These are phyloP conservation scores for Cyanoderma ruficeps DNA, from an alignment of 2,113 vertebrate genomes.

Conservation along the genomic window DNA sequence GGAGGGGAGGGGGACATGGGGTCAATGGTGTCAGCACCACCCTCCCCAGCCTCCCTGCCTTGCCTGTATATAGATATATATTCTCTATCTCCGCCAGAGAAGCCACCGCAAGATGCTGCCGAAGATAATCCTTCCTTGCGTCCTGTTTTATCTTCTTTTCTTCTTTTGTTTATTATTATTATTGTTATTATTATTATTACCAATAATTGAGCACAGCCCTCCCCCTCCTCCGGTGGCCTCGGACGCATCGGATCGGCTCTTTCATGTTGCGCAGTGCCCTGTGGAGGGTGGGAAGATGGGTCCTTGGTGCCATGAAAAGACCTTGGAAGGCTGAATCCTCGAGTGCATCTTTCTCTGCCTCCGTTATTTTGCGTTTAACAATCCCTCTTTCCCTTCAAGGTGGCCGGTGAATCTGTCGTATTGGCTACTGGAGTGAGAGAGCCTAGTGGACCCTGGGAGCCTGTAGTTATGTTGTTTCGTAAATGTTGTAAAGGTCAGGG, in stretches of 20 bases:
- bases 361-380: slow-evolving; percentile 59
- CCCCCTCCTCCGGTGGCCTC: slow-evolving; percentile 55
- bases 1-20: slow-evolving; percentile 39
- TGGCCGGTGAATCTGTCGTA: slow-evolving; percentile 36
- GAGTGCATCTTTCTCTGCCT: slow-evolving; percentile 62
- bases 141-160: slow-evolving; percentile 71
- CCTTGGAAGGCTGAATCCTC: slow-evolving; percentile 58
- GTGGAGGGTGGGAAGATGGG: not conserved
- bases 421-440: slow-evolving; percentile 64
- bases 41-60: slow-evolving; percentile 42
- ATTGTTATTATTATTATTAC: slow-evolving; percentile 72
- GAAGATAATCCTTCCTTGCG: slow-evolving; percentile 76
- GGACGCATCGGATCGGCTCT: slow-evolving; percentile 4
- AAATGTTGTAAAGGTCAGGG: slow-evolving; percentile 55
- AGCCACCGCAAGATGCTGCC: slow-evolving; percentile 79
- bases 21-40: slow-evolving; percentile 12
- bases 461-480: slow-evolving; percentile 64
- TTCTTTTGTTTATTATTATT: slow-evolving; percentile 76
- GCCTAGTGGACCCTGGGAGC: slow-evolving; percentile 56
- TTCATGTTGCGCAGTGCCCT: not conserved
- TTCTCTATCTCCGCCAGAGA: slow-evolving; percentile 78
- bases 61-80: slow-evolving; percentile 77
- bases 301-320: slow-evolving; percentile 47
- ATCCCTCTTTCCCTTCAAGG: slow-evolving; percentile 64
- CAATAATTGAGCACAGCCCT: slow-evolving; percentile 67